These are phyloP conservation scores for Peromyscus eremicus DNA, from an alignment of 2,797 vertebrate genomes.

Conservation along the genomic window DNA sequence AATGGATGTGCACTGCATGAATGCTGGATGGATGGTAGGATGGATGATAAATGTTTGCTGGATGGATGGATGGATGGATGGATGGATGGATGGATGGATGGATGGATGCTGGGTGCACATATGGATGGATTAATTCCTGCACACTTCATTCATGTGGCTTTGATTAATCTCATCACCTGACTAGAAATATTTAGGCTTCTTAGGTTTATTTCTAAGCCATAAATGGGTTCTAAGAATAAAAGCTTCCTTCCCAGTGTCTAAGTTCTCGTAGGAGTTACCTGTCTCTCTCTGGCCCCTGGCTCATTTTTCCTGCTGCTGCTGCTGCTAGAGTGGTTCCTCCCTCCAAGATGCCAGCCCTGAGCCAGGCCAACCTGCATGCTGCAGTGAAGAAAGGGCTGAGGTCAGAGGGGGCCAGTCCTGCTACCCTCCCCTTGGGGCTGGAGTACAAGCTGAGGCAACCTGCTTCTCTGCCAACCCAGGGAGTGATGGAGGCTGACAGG, in stretches of 20 bases:
- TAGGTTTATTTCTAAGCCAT: conserved; percentile 67
- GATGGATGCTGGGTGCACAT: neutral
- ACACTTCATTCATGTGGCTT: conserved; percentile 18
- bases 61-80: too few species aligned
- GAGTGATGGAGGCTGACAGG: conserved; percentile 22
- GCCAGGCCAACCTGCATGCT: neutral
- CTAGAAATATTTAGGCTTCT: conserved; percentile 41
- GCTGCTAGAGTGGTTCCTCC: neutral
- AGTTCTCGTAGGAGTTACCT: conserved; percentile 15
- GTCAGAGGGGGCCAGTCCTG: neutral
- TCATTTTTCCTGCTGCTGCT: conserved; percentile 48
- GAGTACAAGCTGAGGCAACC: neutral
- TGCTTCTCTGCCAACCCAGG: neutral
- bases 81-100: neutral
- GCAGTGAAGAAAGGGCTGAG: neutral
- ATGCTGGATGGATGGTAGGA: neutral
- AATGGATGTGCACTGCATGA: too few species aligned
- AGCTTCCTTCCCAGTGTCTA: conserved; percentile 36
- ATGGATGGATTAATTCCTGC: neutral
- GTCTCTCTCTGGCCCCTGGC: conserved; percentile 53
- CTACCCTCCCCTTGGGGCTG: neutral
- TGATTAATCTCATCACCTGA: conserved; percentile 42
- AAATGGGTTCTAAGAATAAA: conserved; percentile 72
- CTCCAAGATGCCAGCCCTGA: neutral
- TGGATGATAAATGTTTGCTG: neutral